Percentiles rank a stretch among this genome's conserved stretches.
These are phyloP conservation scores for Xiphorhynchus elegans DNA, from an alignment of 2,113 vertebrate genomes.

Conservation along the genomic window DNA sequence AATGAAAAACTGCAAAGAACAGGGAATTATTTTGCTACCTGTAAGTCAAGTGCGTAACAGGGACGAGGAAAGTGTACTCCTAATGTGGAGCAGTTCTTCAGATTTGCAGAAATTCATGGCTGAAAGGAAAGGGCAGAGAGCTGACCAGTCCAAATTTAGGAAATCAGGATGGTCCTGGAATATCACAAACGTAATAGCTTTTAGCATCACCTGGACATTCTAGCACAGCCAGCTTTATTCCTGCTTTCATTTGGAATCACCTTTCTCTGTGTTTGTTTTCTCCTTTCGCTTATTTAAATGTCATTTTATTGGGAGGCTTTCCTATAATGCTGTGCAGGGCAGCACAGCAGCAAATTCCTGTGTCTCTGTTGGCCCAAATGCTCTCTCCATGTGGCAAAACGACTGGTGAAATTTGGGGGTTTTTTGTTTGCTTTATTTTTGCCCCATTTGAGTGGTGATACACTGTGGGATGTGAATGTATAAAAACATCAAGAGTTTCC, in stretches of 20 bases:
- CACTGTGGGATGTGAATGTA: background rate
- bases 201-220: background rate
- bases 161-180: background rate
- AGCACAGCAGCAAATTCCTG: background rate
- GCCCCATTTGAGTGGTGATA: background rate
- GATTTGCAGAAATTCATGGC: background rate
- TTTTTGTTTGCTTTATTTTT: background rate
- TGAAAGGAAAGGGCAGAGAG: background rate
- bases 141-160: background rate
- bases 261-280: background rate
- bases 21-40: background rate
- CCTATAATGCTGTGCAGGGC: background rate
- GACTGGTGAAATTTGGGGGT: background rate
- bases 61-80: background rate
- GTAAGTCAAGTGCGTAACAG: background rate
- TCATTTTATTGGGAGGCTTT: background rate
- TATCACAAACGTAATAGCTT: background rate
- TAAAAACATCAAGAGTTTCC: background rate
- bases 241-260: conserved; percentile 5
- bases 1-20: background rate
- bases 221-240: background rate
- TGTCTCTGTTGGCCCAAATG: background rate
- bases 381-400: background rate
- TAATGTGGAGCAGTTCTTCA: background rate
- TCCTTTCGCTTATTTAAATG: background rate